Base-by-base conservation (phyloP, 2,797 vertebrate species). In the Gymnoscopelus braueri region DNA sequence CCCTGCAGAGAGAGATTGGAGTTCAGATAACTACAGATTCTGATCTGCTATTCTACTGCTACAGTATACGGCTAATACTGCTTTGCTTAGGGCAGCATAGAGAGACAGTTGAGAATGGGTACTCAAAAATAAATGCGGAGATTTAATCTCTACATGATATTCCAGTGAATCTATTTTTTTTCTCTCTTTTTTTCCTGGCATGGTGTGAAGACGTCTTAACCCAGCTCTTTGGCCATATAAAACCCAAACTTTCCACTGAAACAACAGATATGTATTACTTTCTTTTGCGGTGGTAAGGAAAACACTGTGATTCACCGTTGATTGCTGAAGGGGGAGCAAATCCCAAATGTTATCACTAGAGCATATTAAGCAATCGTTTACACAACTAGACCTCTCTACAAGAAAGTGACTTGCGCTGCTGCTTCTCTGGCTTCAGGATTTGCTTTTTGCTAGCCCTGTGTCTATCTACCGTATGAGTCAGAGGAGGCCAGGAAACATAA, bases 401-500 rank as follows among this genome's bases (percentile, higher is more conserved):
- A 71, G 23, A 71, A 63, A 85, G 60, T 76, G 56, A 75, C 78
- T 83, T 70, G 76, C 56, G 82, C 81, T 79, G 82, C 81, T 79
- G 74, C 50, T 67, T 80, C 69, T 72, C 72, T 81, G 80, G 81
- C 75, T 75, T 80, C 19, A 19, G 47, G 53, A 39, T 69, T 66
- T 35, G 35, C 75, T 65, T 13, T 72, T 53, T 63, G 72, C 19
- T 51, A 71, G 66, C 71, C 61, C 56, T 73, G 74, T 67, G 71
- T 84, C 65, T 65, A 75, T 62, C 54, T n/a, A 44, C 39, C 9
- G 39, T 44, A 39, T 79, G 78, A 74, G 79, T 88, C 83, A 74
- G 76, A 9, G 70, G 72, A 19, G 71, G 74, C 47, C 44, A 79
- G 79, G 74, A 82, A 81, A 78, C 86, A 85, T 82, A 62, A 85